A percentile compares a stretch with the other conserved stretches of the same genome.
Conservation (phyloP, 2,113 vertebrate genomes). For the Periophthalmodon schlosseri region DNA sequence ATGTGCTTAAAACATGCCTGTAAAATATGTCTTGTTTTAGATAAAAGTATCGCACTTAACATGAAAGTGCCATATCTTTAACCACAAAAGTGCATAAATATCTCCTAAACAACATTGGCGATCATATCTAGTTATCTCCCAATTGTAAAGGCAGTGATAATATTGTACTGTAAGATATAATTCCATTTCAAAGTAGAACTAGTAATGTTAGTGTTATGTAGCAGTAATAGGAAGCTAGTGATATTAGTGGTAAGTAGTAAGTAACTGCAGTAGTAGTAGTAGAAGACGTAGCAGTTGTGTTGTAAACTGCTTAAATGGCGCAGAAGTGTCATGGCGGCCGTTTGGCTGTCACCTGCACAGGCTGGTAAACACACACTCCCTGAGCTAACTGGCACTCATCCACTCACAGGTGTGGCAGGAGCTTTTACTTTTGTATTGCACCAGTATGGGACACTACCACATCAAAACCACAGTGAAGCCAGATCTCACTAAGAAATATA, state of each 20-base stretch:
- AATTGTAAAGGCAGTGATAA: neutral
- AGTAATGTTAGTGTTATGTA: neutral
- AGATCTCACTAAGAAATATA: neutral
- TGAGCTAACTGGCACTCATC: slow-evolving; percentile 63
- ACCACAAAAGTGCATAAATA: no score
- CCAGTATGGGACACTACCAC: neutral
- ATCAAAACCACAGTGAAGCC: neutral
- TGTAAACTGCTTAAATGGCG: neutral
- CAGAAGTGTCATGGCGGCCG: slow-evolving; percentile 15
- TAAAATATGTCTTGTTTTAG: no score
- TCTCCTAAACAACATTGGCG: no score
- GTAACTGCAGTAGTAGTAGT: neutral
- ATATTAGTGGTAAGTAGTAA: neutral
- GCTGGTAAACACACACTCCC: slow-evolving; percentile 56
- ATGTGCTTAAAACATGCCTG: no score
- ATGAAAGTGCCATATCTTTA: no score
- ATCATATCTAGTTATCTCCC: no score
- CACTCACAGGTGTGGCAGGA: slow-evolving; percentile 68
- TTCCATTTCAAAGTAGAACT: neutral
- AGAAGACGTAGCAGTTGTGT: neutral
- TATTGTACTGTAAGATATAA: no score
- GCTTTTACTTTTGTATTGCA: slow-evolving; percentile 33
- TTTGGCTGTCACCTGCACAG: slow-evolving; percentile 24
- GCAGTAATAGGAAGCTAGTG: neutral
- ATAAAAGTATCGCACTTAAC: no score